Evolutionary conservation across 2,113 vertebrate genomes (phyloP), one percentile per base, ranked within the genome.

Genomic region (Rhegmatorhina hoffmannsi): DNA sequence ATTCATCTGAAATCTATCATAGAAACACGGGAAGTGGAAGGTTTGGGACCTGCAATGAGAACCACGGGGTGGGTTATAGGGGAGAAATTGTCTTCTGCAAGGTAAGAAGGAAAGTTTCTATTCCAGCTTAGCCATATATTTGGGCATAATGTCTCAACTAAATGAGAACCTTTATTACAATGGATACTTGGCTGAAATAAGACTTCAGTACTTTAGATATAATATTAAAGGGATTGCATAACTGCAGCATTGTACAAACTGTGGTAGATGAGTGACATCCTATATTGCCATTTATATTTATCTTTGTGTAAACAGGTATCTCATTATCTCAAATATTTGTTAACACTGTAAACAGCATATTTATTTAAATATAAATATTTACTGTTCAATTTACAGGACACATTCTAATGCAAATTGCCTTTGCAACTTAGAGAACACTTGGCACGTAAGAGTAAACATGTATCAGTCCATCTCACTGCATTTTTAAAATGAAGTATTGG

Each of bases 331-430:
- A 77, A 90, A 20, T 74, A 72, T 78, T 92, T 87, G 17, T 40
- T 82, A 91, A 52, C 33, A 62, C 4, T 60, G 16, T 33, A 83
- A 94, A 79, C 19, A 60, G 20, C 1, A 13, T 49, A 46, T 75
- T 87, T 90, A 38, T 83, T 89, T 60, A 76, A 79, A 94, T 43
- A 46, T 38, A 89, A 90, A 87, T 44, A 34, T 86, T 90, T 93
- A 36, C 36, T 38, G 10, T 29, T 63, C n/a, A 33, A 60, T 46
- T 82, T 63, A 23, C 76, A 94, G 56, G 15, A 84, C 10, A 67
- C 3, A n/a, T 80, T 60, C 18, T 72, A 69, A 79, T 40, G 33
- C 56, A 87, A 68, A 60, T 50, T 72, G 21, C 28, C 33, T 55
- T 80, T 81, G 60, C 16, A 92, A 81, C 26, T 90, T 52, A 12